Evolutionary conservation across 2,113 vertebrate genomes (phyloP).

Genomic region (Chascanopsetta lugubris): DNA sequence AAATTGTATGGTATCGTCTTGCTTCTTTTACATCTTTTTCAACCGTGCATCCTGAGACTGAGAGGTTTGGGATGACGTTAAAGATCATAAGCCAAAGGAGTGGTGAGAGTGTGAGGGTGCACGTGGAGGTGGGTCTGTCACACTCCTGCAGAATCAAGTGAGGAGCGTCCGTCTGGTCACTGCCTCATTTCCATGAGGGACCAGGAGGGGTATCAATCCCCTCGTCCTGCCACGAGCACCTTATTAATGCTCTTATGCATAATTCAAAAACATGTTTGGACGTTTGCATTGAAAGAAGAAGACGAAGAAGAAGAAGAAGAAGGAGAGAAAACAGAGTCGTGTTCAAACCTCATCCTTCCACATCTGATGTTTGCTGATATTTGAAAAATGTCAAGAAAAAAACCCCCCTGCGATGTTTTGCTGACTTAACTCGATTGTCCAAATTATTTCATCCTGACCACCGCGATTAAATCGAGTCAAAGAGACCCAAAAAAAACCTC

Average conservation of each 20-base stretch:
- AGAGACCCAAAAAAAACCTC: constrained; percentile 8
- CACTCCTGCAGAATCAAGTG: constrained; percentile 33
- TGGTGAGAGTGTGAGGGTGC: constrained; percentile 12
- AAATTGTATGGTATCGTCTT: background rate
- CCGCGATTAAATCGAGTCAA: constrained; percentile 19
- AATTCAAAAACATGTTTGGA: constrained; percentile 66
- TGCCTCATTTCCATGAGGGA: constrained; percentile 75
- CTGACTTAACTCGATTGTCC: constrained; percentile 20
- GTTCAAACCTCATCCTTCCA: constrained; percentile 42
- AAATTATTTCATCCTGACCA: constrained; percentile 39
- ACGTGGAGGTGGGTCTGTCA: no score
- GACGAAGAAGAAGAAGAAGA: no score
- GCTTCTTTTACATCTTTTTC: background rate
- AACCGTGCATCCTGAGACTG: background rate
- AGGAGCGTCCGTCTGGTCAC: constrained; percentile 71
- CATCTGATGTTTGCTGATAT: constrained; percentile 49
- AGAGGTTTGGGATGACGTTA: constrained; percentile 25
- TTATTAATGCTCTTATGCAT: constrained; percentile 72
- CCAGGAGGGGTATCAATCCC: constrained; percentile 68
- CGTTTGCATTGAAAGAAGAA: constrained; percentile 33
- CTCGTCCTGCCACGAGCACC: constrained; percentile 56
- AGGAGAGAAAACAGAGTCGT: constrained; percentile 19
- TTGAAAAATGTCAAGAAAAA: constrained; percentile 36
- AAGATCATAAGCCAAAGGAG: constrained; percentile 16
- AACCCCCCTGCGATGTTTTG: constrained; percentile 18